phyloP scores from a whole-genome alignment of 2,797 vertebrate genomes.

The Neosilurus hyrtlii region DNA sequence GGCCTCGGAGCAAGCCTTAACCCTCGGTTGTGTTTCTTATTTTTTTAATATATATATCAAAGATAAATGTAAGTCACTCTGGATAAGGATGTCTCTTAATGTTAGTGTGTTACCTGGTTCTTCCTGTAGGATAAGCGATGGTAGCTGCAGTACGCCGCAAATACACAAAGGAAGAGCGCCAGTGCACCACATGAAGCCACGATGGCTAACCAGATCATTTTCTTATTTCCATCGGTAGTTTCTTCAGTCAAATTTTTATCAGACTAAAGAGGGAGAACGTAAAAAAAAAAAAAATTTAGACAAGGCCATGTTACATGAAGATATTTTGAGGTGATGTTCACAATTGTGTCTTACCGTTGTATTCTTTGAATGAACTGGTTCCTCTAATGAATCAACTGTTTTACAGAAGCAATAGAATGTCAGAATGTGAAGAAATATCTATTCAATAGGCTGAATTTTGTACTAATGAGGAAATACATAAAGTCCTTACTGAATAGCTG shows the following conservation, averaged over 20 bases:
- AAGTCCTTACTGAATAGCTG: not conserved
- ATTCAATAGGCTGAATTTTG: not conserved
- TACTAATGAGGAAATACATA: not conserved
- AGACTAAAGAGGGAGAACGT: slow-evolving; percentile 42
- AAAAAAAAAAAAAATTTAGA: not conserved
- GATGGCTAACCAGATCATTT: slow-evolving; percentile 67
- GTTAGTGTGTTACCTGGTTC: slow-evolving; percentile 66
- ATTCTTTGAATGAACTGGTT: not conserved
- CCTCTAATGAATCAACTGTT: not conserved
- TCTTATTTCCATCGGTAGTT: no score
- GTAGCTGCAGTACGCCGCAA: slow-evolving; percentile 63
- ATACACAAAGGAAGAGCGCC: slow-evolving; percentile 68
- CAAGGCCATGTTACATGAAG: not conserved
- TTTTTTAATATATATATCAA: no score
- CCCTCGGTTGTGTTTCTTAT: no score
- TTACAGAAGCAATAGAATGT: not conserved
- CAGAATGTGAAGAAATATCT: not conserved
- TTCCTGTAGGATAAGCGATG: slow-evolving; percentile 70
- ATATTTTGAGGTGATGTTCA: not conserved
- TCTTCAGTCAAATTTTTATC: accelerated
- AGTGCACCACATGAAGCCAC: slow-evolving; percentile 71
- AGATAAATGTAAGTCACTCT: no score
- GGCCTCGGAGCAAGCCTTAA: no score
- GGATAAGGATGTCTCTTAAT: no score
- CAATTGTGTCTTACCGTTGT: not conserved